Percentiles rank a stretch among this genome's conserved stretches.
Conservation (phyloP, 1,140 invertebrate genomes). For the Uloborus diversus region DNA sequence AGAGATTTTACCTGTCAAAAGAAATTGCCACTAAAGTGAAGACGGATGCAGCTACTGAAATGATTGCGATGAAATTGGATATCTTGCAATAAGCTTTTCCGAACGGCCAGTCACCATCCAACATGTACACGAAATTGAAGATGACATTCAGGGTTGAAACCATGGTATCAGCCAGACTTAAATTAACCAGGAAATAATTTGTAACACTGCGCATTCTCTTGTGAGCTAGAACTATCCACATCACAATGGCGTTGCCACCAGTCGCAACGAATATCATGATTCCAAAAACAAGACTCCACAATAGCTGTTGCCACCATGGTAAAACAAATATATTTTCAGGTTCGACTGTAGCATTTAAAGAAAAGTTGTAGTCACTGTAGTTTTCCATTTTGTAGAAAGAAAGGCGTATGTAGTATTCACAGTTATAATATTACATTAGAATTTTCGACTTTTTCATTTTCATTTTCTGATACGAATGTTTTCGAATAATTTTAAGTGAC, state of each 20-base stretch:
- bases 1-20: conserved; percentile 60
- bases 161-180: conserved; percentile 91
- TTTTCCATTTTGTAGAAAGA: no score
- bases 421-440: no score
- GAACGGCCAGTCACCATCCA: conserved; percentile 92
- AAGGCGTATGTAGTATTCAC: no score
- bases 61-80: conserved; percentile 88
- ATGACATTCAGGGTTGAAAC: conserved; percentile 91
- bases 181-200: conserved; percentile 95
- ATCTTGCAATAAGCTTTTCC: conserved; percentile 93
- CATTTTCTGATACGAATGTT: no score
- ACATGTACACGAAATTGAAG: conserved; percentile 93
- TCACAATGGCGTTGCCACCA: conserved; percentile 91
- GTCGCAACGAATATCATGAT: conserved; percentile 90
- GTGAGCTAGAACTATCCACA: conserved; percentile 90
- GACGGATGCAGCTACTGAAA: conserved; percentile 79
- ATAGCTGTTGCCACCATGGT: conserved; percentile 76
- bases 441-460: no score
- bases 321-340: conserved; percentile 73
- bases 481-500: no score
- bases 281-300: conserved; percentile 75
- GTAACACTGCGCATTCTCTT: conserved; percentile 91
- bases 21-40: conserved; percentile 61
- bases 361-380: no score
- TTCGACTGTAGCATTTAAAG: no score